Evolutionary conservation across 2,888 invertebrate species (phyloP), one percentile per base, ranked within the genome.

Genomic region (Andrena bicolor): DNA sequence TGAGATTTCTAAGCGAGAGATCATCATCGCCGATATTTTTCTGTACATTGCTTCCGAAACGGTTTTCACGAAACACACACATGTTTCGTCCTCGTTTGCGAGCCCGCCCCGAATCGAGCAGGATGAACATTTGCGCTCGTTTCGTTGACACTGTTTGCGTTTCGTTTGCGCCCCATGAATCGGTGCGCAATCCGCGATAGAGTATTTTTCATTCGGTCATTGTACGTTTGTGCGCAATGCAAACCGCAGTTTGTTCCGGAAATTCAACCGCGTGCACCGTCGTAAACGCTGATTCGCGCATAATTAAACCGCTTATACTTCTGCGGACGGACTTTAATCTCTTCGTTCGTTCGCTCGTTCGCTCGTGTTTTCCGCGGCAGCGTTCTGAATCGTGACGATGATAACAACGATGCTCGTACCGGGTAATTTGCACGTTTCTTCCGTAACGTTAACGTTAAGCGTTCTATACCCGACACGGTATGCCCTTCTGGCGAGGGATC

Each of bases 291-390:
- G 28, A 70, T 70, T 70, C 41, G 13, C 28, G 58, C 58, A 58
- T 58, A 76, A 78, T 78, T 68, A 78, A 76, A 30, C 28, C 48
- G 13, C 16, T 23, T 61, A 20, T 63, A 53, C 41, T 51, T 28
- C 48, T 3, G 30, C 16, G 13, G 49, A 10, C 30, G 66, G n/a
- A 2, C 4, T 48, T 68, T 76, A 66, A 78, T 68, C 66, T 60
- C 6, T 13, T 56, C 23, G 10, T 13, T 20, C 56, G 16, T 41
- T 41, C 23, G 23, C 76, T 20, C 56, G 16, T 41, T 41, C 23
- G 23, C 76, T 20, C 30, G 56, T 26, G 48, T 75, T 69, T 49
- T 28, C 71, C 41, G 63, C 53, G 16, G 41, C n/a, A 61, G 23
- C 13, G 41, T 23, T 53, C 60, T 28, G 51, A 66, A 30, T 61